A percentile compares a stretch with the other conserved stretches of the same genome.
Evolutionary conservation across 1,140 invertebrate genomes (phyloP).

Genomic region (Drosophila sp.): DNA sequence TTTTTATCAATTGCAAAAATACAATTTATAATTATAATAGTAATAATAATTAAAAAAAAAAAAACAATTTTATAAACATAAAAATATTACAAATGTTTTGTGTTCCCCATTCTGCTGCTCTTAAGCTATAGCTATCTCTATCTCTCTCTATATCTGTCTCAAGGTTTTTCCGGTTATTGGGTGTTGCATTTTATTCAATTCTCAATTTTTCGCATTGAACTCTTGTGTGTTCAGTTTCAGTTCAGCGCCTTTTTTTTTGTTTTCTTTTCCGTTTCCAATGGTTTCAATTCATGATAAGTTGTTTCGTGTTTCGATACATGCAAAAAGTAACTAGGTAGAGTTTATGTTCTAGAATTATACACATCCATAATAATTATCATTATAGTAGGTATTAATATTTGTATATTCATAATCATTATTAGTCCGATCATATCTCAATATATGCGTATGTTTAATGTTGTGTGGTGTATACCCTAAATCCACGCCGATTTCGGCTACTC

Average conservation of each 20-base stretch:
- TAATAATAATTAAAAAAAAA: slow-evolving; percentile 57
- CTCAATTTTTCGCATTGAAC: not conserved
- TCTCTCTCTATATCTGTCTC: slow-evolving; percentile 22
- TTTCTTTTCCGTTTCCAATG: not conserved
- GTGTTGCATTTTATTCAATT: not conserved
- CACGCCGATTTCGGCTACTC: not conserved
- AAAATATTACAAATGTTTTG: slow-evolving; percentile 72
- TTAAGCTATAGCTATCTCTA: slow-evolving; percentile 21
- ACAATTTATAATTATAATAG: slow-evolving; percentile 77
- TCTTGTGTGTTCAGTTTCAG: not conserved
- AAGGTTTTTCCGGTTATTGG: slow-evolving; percentile 9
- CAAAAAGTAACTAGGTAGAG: slow-evolving; percentile 39
- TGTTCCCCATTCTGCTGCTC: slow-evolving; percentile 36
- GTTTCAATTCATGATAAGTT: not conserved
- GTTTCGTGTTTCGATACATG: slow-evolving; percentile 37
- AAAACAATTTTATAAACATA: slow-evolving; percentile 76
- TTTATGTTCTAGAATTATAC: slow-evolving; percentile 54
- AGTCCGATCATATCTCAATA: slow-evolving; percentile 15
- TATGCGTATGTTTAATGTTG: slow-evolving; percentile 7
- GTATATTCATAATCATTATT: not conserved
- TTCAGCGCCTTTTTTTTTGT: not conserved
- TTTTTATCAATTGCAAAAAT: slow-evolving; percentile 61
- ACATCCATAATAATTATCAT: slow-evolving; percentile 47
- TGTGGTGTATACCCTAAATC: slow-evolving; percentile 1
- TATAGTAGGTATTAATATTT: slow-evolving; percentile 17